Conservation (phyloP, 2,113 vertebrate genomes). For the Elephas maximus region DNA sequence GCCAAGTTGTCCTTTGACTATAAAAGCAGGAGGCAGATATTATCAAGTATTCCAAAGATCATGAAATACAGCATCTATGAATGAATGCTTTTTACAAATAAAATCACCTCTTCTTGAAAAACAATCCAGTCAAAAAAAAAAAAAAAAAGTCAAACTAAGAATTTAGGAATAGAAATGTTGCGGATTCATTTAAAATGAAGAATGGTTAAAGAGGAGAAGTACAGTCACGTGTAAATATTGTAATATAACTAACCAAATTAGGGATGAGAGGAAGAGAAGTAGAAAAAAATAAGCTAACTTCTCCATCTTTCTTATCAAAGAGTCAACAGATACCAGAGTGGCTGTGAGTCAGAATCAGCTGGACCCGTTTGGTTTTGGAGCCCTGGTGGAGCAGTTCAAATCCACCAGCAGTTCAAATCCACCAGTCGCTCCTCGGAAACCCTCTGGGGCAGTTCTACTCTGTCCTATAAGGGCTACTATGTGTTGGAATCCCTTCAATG, state of each 20-base stretch:
- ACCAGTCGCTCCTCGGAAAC: too few relatives aligned
- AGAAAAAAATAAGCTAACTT: neutral
- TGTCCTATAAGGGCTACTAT: too few relatives aligned
- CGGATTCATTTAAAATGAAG: slow-evolving; percentile 62
- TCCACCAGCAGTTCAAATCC: too few relatives aligned
- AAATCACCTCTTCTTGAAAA: slow-evolving; percentile 41
- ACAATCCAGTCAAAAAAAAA: neutral
- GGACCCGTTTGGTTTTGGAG: too few relatives aligned
- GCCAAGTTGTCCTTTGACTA: neutral
- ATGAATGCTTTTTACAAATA: slow-evolving; percentile 28
- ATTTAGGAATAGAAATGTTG: slow-evolving; percentile 25
- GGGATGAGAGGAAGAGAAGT: neutral
- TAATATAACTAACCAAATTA: neutral
- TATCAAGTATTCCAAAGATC: neutral
- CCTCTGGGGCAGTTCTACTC: too few relatives aligned
- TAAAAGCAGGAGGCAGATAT: neutral
- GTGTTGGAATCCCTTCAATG: too few relatives aligned
- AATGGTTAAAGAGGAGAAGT: slow-evolving; percentile 16
- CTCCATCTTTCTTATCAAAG: neutral
- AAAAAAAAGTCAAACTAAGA: slow-evolving; percentile 69
- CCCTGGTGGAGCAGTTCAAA: too few relatives aligned
- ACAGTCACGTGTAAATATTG: slow-evolving; percentile 34
- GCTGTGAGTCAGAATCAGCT: too few relatives aligned
- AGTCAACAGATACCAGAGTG: neutral
- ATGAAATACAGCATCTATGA: neutral